Evolutionary conservation across 2,797 vertebrate species (phyloP).

Genomic region (Hyperoplus immaculatus): DNA sequence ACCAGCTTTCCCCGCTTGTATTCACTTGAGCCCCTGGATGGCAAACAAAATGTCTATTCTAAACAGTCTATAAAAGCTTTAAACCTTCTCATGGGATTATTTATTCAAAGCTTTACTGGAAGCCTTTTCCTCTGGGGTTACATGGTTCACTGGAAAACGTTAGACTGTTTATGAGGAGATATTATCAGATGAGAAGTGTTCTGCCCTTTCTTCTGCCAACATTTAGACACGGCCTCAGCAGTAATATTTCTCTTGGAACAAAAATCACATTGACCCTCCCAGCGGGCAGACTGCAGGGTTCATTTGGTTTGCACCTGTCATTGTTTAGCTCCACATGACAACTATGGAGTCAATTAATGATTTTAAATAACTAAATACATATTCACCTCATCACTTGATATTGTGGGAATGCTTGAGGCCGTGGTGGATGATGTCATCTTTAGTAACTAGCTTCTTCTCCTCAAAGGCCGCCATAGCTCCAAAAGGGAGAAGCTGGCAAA

Average conservation of each 20-base stretch:
- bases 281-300: slow-evolving; percentile 5
- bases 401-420: no score
- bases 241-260: slow-evolving; percentile 41
- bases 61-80: slow-evolving; percentile 47
- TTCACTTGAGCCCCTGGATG: slow-evolving; percentile 7
- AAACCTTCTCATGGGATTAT: slow-evolving; percentile 35
- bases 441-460: no score
- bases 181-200: slow-evolving; percentile 1
- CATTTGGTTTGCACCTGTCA: slow-evolving; percentile 51
- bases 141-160: slow-evolving; percentile 47
- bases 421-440: no score
- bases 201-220: slow-evolving; percentile 23
- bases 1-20: background rate
- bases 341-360: background rate
- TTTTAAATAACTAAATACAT: slow-evolving; percentile 4
- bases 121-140: slow-evolving; percentile 47
- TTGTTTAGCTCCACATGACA: background rate
- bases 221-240: slow-evolving; percentile 15
- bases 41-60: slow-evolving; percentile 17
- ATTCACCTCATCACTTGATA: background rate
- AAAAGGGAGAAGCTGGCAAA: no score
- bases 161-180: slow-evolving; percentile 50
- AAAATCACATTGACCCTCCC: slow-evolving; percentile 50
- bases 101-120: slow-evolving; percentile 49
- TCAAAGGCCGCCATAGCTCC: no score